Evolutionary conservation across 1,140 invertebrate species (phyloP).

Genomic region (Drosophila mauritiana): DNA sequence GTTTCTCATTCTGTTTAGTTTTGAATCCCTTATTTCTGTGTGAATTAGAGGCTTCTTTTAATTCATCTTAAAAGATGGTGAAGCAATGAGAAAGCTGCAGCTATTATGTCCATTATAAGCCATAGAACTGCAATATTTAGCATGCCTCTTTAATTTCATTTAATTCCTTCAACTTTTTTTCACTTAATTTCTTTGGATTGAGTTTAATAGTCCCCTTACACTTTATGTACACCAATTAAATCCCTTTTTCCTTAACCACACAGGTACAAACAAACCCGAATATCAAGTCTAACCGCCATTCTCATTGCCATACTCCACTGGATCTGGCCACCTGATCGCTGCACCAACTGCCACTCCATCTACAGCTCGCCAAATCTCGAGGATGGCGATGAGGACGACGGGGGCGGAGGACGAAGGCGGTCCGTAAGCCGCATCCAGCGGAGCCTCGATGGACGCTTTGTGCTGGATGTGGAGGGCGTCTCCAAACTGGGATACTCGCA

Average conservation of each 20-base stretch:
- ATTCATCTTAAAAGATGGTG: neutral
- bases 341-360: constrained; percentile 85
- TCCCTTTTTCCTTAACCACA: constrained; percentile 16
- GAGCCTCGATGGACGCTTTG: constrained; percentile 90
- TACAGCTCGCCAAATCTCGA: constrained; percentile 78
- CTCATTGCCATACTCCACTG: constrained; percentile 87
- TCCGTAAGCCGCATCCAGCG: constrained; percentile 87
- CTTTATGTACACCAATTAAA: neutral
- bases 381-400: constrained; percentile 42
- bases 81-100: neutral
- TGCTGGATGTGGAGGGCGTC: constrained; percentile 85
- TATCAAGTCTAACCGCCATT: constrained; percentile 93
- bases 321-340: constrained; percentile 89
- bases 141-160: neutral
- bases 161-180: neutral
- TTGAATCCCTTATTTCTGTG: neutral
- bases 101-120: too few species aligned
- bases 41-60: neutral
- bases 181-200: neutral
- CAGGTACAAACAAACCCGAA: constrained; percentile 96
- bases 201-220: neutral
- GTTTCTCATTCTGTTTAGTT: constrained; percentile 29
- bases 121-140: too few species aligned
- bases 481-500: constrained; percentile 52
- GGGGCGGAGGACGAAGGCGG: constrained; percentile 26